Evolutionary conservation across 37 sponge, comb jelly and placozoan species (phyloP), one percentile per base, ranked within the genome.

Genomic region (Mnemiopsis leidyi): DNA sequence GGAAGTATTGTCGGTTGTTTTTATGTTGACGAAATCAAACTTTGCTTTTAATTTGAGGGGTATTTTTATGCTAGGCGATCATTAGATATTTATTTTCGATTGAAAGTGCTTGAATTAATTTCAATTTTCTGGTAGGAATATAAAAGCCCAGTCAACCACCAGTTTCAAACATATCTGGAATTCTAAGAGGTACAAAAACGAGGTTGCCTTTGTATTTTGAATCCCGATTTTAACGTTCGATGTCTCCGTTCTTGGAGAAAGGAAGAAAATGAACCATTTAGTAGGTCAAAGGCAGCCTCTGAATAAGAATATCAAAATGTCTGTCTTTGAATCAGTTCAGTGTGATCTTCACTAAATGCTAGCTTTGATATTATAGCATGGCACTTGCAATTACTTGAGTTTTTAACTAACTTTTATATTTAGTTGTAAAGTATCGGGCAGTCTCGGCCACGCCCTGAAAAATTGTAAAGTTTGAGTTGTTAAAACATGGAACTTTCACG

Each of bases 111-210:
- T 71, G 29, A 71, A 71, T 71, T 71, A 71, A 71, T 71, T 71
- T 71, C 21, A 71, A 29, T 71, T 71, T 71, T 71, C 73, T 71
- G 73, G 73, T 71, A 71, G 73, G 73, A 48, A 28, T 71, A 71
- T 29, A 71, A 23, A 18, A 29, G 29, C 30, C 25, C 73, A 29
- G 73, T 71, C 29, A 71, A 71, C 73, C 73, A 25, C 73, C 73
- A 71, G 73, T 71, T 71, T 71, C 73, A 71, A 71, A 71, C 73
- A 71, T 71, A 29, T 23, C 25, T 71, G 30, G 73, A 71, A 71
- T 23, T 5, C 73, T 71, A 23, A 29, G 73, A 71, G 73, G 73
- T 71, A 71, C 73, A 71, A 3, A 29, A 28, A 71, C 25, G 30
- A 28, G 73, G 73, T 71, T 71, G 73, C 73, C 73, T 28, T 28